Evolutionary conservation across 2,113 vertebrate species (phyloP), one percentile per base, ranked within the genome.

Genomic region (Ondatra zibethicus): DNA sequence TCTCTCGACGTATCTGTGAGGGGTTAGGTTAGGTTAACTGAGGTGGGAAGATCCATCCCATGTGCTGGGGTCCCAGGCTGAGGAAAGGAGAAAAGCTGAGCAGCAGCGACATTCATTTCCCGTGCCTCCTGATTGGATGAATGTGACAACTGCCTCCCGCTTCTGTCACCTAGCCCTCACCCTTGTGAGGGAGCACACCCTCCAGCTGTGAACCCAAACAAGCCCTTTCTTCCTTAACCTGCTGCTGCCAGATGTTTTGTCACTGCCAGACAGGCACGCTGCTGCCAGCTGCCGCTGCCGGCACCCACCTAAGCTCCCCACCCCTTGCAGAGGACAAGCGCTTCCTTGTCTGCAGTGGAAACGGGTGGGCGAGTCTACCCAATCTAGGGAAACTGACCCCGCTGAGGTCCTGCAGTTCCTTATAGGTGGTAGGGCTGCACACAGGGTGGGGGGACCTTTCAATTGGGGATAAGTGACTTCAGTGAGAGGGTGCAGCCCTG

Each of bases 101-200:
- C 27, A 16, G 58, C 14, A 65, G 14, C 2, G 11, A 1, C 4
- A 1, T 12, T 33, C 5, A 58, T 9, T 66, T 25, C n/a, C 84
- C 13, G 10, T 66, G 63, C 39, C 3, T 66, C 84, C 61, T 86
- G 84, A 47, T 17, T 76, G 42, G 58, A 47, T 31, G 55, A 29
- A 2, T 3, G 39, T 65, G 58, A 45, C 77, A 50, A 9, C 31
- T 36, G 47, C 33, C 82, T 29, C 81, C 12, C 4, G 1, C 27
- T 65, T 16, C 82, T 42, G 58, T 27, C 16, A 2, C 27, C 39
- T 21, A 21, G 27, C 16, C 61, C 17, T 65, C 61, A 8, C 39
- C 12, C 9, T 12, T 0, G 2, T 14, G 4, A 63, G 16, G 11
- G 33, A 58, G 19, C 21, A 3, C 7, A 63, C n/a, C 7, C n/a